A percentile compares a stretch with the other conserved stretches of the same genome.
Evolutionary conservation across 1,140 invertebrate species (phyloP).

Genomic region (Phenacoccus solenopsis): DNA sequence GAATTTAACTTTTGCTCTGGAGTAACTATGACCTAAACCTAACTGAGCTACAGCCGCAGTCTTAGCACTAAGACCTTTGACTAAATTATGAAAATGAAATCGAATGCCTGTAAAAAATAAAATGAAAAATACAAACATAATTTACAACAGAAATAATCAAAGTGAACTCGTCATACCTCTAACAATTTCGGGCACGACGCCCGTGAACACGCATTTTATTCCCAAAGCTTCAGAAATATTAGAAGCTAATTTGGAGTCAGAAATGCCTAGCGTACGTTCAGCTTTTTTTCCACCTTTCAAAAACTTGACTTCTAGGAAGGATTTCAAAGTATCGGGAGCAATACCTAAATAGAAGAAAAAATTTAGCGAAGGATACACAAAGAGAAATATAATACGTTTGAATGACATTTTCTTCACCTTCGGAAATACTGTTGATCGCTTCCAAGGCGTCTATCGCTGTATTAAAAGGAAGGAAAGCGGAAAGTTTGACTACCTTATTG

Average conservation of each 20-base stretch:
- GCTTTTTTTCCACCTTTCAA: constrained; percentile 67
- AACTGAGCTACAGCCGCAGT: constrained; percentile 80
- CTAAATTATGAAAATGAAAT: constrained; percentile 74
- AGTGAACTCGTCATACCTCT: constrained; percentile 46
- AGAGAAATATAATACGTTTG: too few relatives aligned
- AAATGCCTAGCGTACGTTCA: constrained; percentile 70
- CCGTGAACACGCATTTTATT: constrained; percentile 55
- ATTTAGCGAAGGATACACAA: too few relatives aligned
- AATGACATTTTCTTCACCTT: too few relatives aligned
- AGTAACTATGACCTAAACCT: constrained; percentile 94
- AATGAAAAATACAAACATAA: background rate
- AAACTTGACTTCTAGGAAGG: constrained; percentile 79
- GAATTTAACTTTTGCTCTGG: constrained; percentile 93
- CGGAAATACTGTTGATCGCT: constrained; percentile 91
- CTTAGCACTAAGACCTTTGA: constrained; percentile 81
- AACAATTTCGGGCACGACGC: constrained; percentile 80
- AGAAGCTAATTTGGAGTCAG: constrained; percentile 79
- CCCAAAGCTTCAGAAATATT: constrained; percentile 72
- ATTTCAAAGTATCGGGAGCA: constrained; percentile 73
- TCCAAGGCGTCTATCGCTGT: constrained; percentile 84
- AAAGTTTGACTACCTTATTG: constrained; percentile 74
- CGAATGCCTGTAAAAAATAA: constrained; percentile 51
- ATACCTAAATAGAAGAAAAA: constrained; percentile 38
- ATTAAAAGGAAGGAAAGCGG: constrained; percentile 89
- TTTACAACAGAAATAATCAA: background rate